A percentile compares a stretch with the other conserved stretches of the same genome.
Evolutionary conservation across 2,113 vertebrate species (phyloP).

Genomic region (Patagioenas fasciata): DNA sequence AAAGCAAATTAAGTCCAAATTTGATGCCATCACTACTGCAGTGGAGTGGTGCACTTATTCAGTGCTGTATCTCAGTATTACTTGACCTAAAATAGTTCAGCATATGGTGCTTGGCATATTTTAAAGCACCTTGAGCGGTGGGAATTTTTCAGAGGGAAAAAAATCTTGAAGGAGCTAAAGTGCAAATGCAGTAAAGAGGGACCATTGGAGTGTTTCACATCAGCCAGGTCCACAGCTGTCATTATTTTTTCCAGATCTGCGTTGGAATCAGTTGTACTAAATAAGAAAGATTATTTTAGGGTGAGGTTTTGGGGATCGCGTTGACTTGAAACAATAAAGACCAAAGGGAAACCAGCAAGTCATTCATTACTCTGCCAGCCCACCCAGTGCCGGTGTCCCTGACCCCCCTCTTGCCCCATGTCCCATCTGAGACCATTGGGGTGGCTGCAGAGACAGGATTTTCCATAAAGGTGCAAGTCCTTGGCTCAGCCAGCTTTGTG

Average conservation of each 20-base stretch:
- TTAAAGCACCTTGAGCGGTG: neutral
- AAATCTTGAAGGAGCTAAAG: neutral
- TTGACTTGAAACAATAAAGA: neutral
- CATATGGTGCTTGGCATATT: neutral
- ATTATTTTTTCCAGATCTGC: neutral
- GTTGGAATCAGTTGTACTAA: neutral
- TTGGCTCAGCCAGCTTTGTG: neutral
- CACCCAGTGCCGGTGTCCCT: neutral
- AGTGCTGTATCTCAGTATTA: neutral
- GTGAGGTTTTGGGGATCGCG: neutral
- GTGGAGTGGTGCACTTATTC: neutral
- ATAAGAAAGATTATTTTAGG: neutral
- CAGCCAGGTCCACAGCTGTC: neutral
- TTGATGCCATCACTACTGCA: neutral
- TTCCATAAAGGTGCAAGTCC: neutral
- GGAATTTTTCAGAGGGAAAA: neutral
- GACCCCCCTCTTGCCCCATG: no score
- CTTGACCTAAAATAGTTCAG: neutral
- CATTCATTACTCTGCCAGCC: neutral
- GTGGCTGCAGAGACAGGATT: neutral
- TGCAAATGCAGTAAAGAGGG: neutral
- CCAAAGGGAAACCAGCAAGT: neutral
- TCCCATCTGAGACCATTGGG: no score
- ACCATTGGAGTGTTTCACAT: neutral
- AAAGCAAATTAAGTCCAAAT: neutral